Conservation (phyloP, 2,113 vertebrate genomes). For the Mesembrinibis cayennensis region DNA sequence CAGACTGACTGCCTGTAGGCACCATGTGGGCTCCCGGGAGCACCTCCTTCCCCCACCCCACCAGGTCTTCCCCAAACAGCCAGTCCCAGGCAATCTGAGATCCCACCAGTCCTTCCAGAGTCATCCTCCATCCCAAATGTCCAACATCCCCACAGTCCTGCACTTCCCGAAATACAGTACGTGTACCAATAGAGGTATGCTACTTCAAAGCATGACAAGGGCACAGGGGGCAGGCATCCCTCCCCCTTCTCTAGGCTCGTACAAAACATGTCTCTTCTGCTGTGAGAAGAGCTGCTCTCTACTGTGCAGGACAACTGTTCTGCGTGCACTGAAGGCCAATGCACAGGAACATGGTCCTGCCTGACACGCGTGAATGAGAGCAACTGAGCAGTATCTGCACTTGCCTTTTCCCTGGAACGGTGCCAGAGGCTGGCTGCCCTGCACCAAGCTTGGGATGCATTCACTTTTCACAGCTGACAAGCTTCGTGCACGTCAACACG, state of each 20-base stretch:
- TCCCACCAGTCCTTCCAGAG: background rate
- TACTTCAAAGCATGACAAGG: background rate
- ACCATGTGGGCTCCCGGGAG: background rate
- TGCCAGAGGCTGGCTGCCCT: background rate
- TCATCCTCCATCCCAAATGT: background rate
- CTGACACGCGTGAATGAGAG: background rate
- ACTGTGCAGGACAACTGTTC: background rate
- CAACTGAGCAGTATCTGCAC: background rate
- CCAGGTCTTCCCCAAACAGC: background rate
- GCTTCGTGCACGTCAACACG: accelerated
- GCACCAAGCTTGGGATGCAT: background rate
- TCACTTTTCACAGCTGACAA: background rate
- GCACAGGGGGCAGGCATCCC: background rate
- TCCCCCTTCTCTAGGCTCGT: background rate
- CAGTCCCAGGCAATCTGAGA: background rate
- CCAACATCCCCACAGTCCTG: background rate
- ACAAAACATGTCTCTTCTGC: no score
- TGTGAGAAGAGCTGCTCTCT: background rate
- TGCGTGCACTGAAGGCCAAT: background rate
- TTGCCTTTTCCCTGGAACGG: background rate
- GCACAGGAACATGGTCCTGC: background rate
- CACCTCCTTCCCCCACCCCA: background rate
- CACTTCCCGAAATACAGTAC: background rate
- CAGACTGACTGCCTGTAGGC: background rate
- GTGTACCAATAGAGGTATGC: background rate